These are phyloP conservation scores for Burhinus oedicnemus DNA, from an alignment of 2,113 vertebrate species.

Conservation along the genomic window DNA sequence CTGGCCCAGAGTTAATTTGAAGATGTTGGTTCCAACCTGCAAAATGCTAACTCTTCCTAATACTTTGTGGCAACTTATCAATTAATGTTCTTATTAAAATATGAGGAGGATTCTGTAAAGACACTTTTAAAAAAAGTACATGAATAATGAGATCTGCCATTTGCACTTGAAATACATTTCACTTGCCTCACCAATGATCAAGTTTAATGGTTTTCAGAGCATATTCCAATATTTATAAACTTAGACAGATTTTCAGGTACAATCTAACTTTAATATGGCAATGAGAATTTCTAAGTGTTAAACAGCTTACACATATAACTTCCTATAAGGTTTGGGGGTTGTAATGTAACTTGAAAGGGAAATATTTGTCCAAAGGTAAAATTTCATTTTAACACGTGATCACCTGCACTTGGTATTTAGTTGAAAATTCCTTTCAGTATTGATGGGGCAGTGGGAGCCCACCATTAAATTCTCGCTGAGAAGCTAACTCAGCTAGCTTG, in stretches of 20 bases:
- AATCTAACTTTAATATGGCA: neutral
- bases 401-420: neutral
- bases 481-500: neutral
- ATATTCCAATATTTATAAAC: neutral
- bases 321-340: accelerated
- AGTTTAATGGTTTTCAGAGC: neutral
- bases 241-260: neutral
- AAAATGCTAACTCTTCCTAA: neutral
- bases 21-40: neutral
- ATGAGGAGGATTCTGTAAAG: neutral
- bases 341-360: neutral
- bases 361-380: neutral
- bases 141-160: neutral
- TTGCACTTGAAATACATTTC: neutral
- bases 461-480: neutral
- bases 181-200: neutral
- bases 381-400: neutral
- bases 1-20: neutral
- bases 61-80: neutral
- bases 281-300: neutral
- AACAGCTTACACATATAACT: neutral
- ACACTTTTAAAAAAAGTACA: neutral
- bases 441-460: neutral
- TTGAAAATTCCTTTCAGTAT: neutral
- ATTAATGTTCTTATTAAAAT: neutral